phyloP scores from a whole-genome alignment of 2,797 vertebrate species.

The Rhinella marina region DNA sequence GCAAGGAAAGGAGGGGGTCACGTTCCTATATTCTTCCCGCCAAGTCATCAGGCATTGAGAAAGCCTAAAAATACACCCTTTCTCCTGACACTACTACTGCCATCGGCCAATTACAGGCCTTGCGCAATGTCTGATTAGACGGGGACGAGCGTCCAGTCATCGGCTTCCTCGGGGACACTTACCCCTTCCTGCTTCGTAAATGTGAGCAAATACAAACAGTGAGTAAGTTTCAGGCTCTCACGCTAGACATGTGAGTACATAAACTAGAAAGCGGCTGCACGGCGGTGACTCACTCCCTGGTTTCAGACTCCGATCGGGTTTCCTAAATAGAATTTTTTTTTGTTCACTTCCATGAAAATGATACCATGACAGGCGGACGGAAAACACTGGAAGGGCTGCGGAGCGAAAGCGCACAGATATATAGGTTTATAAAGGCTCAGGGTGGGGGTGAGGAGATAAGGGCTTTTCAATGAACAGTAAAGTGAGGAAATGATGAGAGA shows the following conservation, averaged over 20 bases:
- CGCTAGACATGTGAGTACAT: slow-evolving; percentile 58
- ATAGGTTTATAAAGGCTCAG: background rate
- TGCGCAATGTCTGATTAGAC: slow-evolving; percentile 54
- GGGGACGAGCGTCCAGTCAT: background rate
- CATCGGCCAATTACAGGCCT: slow-evolving; percentile 69
- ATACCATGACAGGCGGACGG: slow-evolving; percentile 28
- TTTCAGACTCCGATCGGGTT: slow-evolving; percentile 31
- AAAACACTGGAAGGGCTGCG: background rate
- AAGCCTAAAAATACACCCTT: background rate
- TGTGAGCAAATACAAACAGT: slow-evolving; percentile 63
- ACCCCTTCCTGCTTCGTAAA: slow-evolving; percentile 68
- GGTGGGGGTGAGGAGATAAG: background rate
- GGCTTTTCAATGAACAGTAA: background rate
- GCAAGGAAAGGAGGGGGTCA: background rate
- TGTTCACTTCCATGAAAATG: slow-evolving; percentile 29
- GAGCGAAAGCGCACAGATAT: background rate
- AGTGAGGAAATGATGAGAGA: background rate
- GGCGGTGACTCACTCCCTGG: slow-evolving; percentile 30
- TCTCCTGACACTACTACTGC: slow-evolving; percentile 68
- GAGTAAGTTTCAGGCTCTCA: slow-evolving; percentile 67
- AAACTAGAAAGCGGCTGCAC: slow-evolving; percentile 29
- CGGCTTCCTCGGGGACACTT: slow-evolving; percentile 66
- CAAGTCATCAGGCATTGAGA: background rate
- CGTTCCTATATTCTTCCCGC: background rate
- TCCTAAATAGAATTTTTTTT: slow-evolving; percentile 30